Evolutionary conservation across 2,888 invertebrate genomes (phyloP).

Genomic region (Agapostemon virescens): DNA sequence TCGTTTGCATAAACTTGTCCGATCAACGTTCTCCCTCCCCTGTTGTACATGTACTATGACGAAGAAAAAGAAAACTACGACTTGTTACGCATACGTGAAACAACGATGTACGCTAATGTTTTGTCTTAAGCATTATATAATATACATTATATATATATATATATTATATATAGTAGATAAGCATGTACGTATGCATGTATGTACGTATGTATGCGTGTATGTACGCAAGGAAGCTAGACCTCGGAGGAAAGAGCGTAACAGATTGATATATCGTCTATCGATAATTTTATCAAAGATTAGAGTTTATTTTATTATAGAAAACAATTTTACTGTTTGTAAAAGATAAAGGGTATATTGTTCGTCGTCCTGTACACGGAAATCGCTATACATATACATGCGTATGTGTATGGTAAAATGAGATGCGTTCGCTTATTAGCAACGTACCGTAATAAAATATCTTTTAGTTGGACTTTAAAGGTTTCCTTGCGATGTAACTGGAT

Average conservation of each 20-base stretch:
- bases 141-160: constrained; percentile 21
- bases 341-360: constrained; percentile 56
- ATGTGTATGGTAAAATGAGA: constrained; percentile 42
- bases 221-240: constrained; percentile 26
- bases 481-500: constrained; percentile 1
- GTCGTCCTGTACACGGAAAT: constrained; percentile 49
- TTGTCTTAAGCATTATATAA: constrained; percentile 32
- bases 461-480: constrained; percentile 22
- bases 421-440: constrained; percentile 53
- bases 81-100: constrained; percentile 61
- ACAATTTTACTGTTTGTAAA: constrained; percentile 68
- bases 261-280: constrained; percentile 63
- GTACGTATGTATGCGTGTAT: constrained; percentile 8
- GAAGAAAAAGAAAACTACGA: constrained; percentile 43
- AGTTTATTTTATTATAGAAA: constrained; percentile 77
- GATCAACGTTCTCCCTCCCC: constrained; percentile 51
- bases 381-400: constrained; percentile 27
- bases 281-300: constrained; percentile 76
- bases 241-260: constrained; percentile 48
- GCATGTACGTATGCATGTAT: neutral
- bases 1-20: constrained; percentile 32
- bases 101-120: constrained; percentile 52
- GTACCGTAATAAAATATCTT: constrained; percentile 69
- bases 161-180: constrained; percentile 13
- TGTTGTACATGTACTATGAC: constrained; percentile 50